Base-by-base conservation (phyloP, 2,797 vertebrate species). In the Apogon talboti region DNA sequence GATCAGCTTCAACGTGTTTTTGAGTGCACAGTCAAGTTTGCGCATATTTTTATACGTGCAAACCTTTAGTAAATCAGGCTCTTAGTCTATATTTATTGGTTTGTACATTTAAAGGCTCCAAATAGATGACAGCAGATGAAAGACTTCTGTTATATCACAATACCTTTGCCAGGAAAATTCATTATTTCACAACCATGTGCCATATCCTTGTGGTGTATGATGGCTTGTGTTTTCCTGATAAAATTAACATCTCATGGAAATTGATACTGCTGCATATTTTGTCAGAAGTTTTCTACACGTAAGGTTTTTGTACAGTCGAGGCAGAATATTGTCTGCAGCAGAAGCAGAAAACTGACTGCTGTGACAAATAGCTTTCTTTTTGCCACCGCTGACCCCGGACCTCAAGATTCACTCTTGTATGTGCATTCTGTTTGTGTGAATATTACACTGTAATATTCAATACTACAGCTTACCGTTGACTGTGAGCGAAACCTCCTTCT, bases 401-500 rank as follows among this genome's bases (percentile, higher is more conserved):
- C 69, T 68, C 38, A 35, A 48, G 16, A 81, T 66, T 73, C 62
- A 55, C 41, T 58, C 50, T 64, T 57, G 40, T 46, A 47, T 70
- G 50, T 66, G 74, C 21, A 62, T 50, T 30, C 42, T 6, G 13
- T 79, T 58, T 71, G 46, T 63, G 54, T 55, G 46, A 42, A 69
- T 72, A 55, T 71, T 44, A 42, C 49, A 69, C 19, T 45, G 45
- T 58, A 58, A 58, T 18, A 58, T 45, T 59, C 61, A 74, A 60
- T 61, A 59, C 72, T 18, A 48, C 7, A 69, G 45, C 89, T 90
- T 94, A 99, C 98, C 98, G 1, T 99, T 99, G 86, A 99, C 98
- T 0, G 96, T 99, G 62, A 99, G 94, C 0, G 95, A 94, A 76
- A 99, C 95, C 78, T 99, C 98, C 83, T 98, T 94, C 74, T 99